phyloP scores from a whole-genome alignment of 2,888 invertebrate genomes.

The Eledona agricola region DNA sequence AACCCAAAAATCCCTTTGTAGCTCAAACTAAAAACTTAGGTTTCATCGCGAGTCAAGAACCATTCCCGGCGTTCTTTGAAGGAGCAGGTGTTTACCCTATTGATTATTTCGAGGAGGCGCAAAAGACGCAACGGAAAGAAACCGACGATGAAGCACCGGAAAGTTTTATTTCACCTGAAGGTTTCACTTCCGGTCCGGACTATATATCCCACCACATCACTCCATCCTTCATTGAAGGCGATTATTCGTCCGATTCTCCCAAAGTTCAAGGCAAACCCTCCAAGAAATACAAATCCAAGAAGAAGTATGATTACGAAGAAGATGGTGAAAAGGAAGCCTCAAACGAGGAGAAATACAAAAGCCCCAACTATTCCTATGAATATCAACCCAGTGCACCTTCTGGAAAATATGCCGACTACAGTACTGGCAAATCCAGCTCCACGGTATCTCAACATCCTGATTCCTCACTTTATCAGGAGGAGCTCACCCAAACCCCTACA shows the following conservation, averaged over 20 bases:
- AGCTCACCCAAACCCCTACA: slow-evolving; percentile 35
- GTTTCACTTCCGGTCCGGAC: slow-evolving; percentile 51
- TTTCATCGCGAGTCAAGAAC: slow-evolving; percentile 43
- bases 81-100: slow-evolving; percentile 39
- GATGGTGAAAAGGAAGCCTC: slow-evolving; percentile 38
- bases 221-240: slow-evolving; percentile 1
- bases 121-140: slow-evolving; percentile 45
- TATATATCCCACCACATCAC: slow-evolving; percentile 52
- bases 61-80: slow-evolving; percentile 33
- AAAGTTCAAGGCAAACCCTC: slow-evolving; percentile 15
- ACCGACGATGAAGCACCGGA: slow-evolving; percentile 40
- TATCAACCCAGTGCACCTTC: slow-evolving; percentile 28
- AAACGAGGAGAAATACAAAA: slow-evolving; percentile 11
- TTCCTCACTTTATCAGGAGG: slow-evolving; percentile 41
- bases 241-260: slow-evolving; percentile 10
- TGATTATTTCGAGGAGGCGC: slow-evolving; percentile 59
- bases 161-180: too few species aligned
- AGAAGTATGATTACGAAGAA: slow-evolving; percentile 36
- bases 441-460: slow-evolving; percentile 50
- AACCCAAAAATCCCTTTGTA: slow-evolving; percentile 44
- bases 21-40: slow-evolving; percentile 43
- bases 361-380: slow-evolving; percentile 18
- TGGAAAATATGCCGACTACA: slow-evolving; percentile 46
- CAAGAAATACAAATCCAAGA: slow-evolving; percentile 38
- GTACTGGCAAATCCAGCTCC: slow-evolving; percentile 51